Evolutionary conservation across 2,888 invertebrate species (phyloP), one percentile per base, ranked within the genome.

Genomic region (Parnassius orleans): DNA sequence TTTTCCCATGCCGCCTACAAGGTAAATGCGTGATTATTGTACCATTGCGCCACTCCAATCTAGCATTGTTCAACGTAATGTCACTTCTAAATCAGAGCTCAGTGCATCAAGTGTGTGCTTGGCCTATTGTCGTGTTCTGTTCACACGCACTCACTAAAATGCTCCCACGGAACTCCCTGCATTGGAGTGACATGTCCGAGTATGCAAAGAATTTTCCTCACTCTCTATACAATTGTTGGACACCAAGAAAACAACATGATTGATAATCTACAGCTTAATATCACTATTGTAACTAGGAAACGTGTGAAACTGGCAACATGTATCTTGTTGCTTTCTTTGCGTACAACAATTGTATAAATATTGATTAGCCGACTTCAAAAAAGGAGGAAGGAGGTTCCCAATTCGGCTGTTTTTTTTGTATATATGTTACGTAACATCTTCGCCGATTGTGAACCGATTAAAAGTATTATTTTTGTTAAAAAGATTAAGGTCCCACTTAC

Each of bases 1-100:
- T 66, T 72, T 90, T 89, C 89, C 84, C 89, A 88, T 79, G 84
- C 85, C 80, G 77, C 87, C 89, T 84, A 89, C 89, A 86, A 86
- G 80, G 77, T 71, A 67, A 69, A 69, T 72, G 79, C 76, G 79
- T 87, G 87, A 88, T 87, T 84, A 86, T 81, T 72, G 73, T 78
- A 75, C 76, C 77, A 84, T 88, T 88, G 85, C 87, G 65, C 66
- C 70, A 70, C 66, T 57, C 70, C 71, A 78, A 84, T 84, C 78
- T 77, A 68, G 82, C 86, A 86, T 90, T 90, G 89, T 89, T 84
- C 80, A 78, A 72, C 72, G 79, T 86, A 85, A 86, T 86, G 86
- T 79, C 81, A 85, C 83, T 79, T 87, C 86, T 88, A 87, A 88
- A 88, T 85, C 87, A 87, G 87, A 81, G 79, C 84, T 81, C 74